Conservation (phyloP, 2,113 vertebrate species). For the Mus pahari region DNA sequence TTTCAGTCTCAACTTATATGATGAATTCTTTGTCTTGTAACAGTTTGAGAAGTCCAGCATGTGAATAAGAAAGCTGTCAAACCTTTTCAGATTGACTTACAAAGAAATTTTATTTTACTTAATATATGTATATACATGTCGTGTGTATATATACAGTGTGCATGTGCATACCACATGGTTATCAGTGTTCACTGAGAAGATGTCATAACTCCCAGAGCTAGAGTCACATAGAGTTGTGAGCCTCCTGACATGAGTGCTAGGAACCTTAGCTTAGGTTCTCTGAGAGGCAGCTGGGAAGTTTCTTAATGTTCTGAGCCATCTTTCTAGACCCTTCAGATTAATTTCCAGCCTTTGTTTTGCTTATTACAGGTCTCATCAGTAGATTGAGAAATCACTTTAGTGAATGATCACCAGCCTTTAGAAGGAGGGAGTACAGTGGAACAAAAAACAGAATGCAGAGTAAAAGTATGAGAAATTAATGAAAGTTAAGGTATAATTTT, state of each 20-base stretch:
- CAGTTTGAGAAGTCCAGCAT: conserved; percentile 36
- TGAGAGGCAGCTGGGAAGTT: neutral
- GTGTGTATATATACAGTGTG: neutral
- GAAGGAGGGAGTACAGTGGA: neutral
- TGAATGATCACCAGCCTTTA: conserved; percentile 8
- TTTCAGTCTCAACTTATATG: conserved; percentile 3
- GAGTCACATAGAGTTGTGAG: neutral
- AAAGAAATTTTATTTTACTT: neutral
- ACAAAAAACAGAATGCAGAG: neutral
- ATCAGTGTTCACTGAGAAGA: neutral
- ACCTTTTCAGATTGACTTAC: neutral
- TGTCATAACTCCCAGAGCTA: neutral
- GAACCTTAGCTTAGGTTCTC: neutral
- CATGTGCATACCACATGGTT: neutral
- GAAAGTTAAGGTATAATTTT: neutral
- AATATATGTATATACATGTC: neutral
- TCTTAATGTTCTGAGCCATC: neutral
- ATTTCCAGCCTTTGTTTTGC: conserved; percentile 24
- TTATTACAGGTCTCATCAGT: neutral
- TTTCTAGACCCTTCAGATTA: neutral
- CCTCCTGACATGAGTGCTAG: neutral
- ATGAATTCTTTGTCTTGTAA: conserved; percentile 44
- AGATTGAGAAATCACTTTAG: conserved; percentile 15
- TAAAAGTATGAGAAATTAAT: neutral
- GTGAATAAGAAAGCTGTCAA: conserved; percentile 1